Percentiles rank a stretch among this genome's conserved stretches.
These are phyloP conservation scores for Dipodomys spectabilis DNA, from an alignment of 2,113 vertebrate genomes.

Conservation along the genomic window DNA sequence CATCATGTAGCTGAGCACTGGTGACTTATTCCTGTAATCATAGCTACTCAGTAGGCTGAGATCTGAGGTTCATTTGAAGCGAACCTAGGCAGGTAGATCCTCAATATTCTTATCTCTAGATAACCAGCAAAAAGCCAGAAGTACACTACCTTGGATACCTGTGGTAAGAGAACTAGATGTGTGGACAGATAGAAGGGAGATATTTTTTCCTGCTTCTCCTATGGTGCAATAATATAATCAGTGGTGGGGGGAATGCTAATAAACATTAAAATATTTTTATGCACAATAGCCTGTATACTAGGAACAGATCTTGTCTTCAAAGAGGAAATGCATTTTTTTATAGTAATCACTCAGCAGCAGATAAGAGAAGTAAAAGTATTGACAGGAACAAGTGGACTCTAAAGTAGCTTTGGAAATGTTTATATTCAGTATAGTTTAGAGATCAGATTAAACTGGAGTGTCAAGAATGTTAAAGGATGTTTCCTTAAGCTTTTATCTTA, in stretches of 20 bases:
- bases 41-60: too few species aligned
- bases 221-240: background rate
- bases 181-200: background rate
- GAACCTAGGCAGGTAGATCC: too few species aligned
- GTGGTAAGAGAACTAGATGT: background rate
- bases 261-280: slow-evolving; percentile 26
- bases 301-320: slow-evolving; percentile 24
- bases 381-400: background rate
- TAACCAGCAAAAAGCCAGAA: too few species aligned
- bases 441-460: background rate
- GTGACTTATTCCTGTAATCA: too few species aligned
- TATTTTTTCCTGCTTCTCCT: background rate
- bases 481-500: background rate
- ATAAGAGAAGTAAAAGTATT: background rate
- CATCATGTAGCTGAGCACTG: background rate
- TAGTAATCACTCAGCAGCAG: background rate
- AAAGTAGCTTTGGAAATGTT: background rate
- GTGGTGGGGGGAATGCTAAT: background rate
- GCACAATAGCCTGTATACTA: background rate
- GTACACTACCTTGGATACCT: too few species aligned
- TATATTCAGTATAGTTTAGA: background rate
- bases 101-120: too few species aligned
- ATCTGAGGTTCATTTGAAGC: too few species aligned
- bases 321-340: slow-evolving; percentile 27
- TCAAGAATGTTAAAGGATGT: background rate